Conservation (phyloP, 2,888 invertebrate genomes). For the Tenthredo livida region DNA sequence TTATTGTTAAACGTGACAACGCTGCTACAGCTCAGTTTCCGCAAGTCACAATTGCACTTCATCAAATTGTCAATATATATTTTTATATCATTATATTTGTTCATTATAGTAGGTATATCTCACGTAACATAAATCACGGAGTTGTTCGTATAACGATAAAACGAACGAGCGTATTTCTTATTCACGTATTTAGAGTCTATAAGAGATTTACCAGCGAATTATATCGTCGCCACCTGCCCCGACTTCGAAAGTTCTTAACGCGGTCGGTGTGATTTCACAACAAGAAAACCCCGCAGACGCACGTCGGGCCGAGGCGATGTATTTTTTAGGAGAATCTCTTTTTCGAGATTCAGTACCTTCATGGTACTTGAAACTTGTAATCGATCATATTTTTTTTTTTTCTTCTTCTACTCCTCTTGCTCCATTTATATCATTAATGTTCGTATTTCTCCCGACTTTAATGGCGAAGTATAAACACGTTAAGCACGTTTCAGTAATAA, state of each 20-base stretch:
- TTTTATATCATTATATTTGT: neutral
- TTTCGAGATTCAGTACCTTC: slow-evolving; percentile 39
- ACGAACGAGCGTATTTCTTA: neutral
- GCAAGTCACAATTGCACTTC: slow-evolving; percentile 48
- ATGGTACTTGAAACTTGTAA: slow-evolving; percentile 28
- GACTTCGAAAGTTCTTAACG: neutral
- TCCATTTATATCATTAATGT: neutral
- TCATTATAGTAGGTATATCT: neutral
- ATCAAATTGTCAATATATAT: slow-evolving; percentile 19
- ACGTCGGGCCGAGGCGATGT: neutral
- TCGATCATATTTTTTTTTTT: neutral
- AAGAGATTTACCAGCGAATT: neutral
- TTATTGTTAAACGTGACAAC: slow-evolving; percentile 33
- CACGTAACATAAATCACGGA: neutral
- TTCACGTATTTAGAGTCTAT: neutral
- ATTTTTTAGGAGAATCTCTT: neutral
- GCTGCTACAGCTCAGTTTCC: slow-evolving; percentile 35
- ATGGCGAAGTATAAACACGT: neutral
- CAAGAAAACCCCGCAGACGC: neutral
- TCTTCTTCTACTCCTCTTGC: neutral
- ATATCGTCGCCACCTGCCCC: neutral
- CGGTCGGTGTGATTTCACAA: neutral
- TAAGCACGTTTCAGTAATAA: neutral
- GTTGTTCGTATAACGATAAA: neutral
- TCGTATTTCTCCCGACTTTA: neutral